Evolutionary conservation across 2,113 vertebrate genomes (phyloP).

Genomic region (Chionodraco myersi): DNA sequence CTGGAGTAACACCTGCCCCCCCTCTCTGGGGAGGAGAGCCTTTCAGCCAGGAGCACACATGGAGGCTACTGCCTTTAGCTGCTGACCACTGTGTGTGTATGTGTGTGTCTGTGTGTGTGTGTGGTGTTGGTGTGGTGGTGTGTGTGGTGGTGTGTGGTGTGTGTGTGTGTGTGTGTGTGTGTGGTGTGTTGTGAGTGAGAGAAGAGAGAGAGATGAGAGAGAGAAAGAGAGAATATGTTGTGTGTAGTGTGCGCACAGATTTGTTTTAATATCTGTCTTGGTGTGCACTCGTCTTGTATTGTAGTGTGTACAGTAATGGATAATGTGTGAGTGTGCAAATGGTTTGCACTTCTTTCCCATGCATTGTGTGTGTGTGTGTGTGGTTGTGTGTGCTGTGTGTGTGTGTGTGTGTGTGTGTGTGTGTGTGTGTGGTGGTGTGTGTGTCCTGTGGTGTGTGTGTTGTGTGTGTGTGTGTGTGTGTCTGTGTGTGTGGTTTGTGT

Average conservation of each 20-base stretch:
- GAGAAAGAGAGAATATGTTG: background rate
- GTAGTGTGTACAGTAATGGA: constrained; percentile 33
- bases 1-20: constrained; percentile 99
- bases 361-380: background rate
- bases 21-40: constrained; percentile 91
- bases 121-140: constrained; percentile 19
- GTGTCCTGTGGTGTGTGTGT: no score
- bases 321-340: background rate
- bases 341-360: background rate
- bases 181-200: background rate
- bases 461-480: constrained; percentile 32
- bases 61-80: constrained; percentile 80
- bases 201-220: background rate
- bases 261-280: constrained; percentile 18
- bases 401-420: constrained; percentile 37
- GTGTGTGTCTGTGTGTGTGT: background rate
- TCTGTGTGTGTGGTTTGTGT: no score
- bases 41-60: constrained; percentile 85
- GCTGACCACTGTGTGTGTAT: constrained; percentile 73
- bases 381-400: constrained; percentile 23
- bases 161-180: background rate
- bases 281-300: constrained; percentile 26
- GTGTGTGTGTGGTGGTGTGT: constrained; percentile 8
- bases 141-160: background rate
- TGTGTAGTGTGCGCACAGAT: constrained; percentile 3